Percentiles rank a stretch among this genome's conserved stretches.
Conservation (phyloP, 2,113 vertebrate genomes). For the Eira barbara region DNA sequence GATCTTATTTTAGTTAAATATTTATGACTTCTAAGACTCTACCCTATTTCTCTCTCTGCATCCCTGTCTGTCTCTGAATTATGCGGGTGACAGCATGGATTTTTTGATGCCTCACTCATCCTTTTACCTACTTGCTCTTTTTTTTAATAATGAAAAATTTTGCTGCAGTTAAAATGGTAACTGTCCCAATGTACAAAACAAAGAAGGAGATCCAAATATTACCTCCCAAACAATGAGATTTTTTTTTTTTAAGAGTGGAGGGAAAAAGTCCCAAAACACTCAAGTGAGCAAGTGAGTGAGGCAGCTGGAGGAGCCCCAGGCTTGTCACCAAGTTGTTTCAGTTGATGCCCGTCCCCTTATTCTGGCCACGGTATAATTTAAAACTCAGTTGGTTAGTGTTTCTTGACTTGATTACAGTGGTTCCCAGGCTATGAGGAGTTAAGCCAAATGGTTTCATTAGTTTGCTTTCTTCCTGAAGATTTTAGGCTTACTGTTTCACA, state of each 20-base stretch:
- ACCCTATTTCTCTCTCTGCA: neutral
- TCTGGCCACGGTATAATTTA: neutral
- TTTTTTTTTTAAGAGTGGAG: constrained; percentile 1
- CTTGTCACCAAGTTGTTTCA: neutral
- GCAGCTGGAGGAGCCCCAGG: neutral
- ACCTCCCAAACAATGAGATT: neutral
- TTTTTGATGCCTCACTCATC: neutral
- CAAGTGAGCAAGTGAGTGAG: neutral
- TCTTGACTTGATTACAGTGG: constrained; percentile 50
- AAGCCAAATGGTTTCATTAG: constrained; percentile 70
- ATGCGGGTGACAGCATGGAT: neutral
- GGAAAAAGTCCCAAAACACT: neutral
- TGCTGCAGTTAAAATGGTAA: neutral
- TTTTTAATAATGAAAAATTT: neutral
- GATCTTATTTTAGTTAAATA: constrained; percentile 1
- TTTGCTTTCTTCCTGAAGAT: constrained; percentile 39
- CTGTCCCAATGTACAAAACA: neutral
- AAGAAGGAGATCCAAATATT: constrained; percentile 14
- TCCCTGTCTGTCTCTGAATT: neutral
- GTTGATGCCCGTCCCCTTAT: neutral
- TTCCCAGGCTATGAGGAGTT: constrained; percentile 66
- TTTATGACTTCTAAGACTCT: neutral
- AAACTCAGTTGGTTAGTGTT: neutral
- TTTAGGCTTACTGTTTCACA: constrained; percentile 75
- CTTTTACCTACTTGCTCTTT: neutral